Conservation (phyloP, 1,140 invertebrate genomes). For the Eciton burchellii region DNA sequence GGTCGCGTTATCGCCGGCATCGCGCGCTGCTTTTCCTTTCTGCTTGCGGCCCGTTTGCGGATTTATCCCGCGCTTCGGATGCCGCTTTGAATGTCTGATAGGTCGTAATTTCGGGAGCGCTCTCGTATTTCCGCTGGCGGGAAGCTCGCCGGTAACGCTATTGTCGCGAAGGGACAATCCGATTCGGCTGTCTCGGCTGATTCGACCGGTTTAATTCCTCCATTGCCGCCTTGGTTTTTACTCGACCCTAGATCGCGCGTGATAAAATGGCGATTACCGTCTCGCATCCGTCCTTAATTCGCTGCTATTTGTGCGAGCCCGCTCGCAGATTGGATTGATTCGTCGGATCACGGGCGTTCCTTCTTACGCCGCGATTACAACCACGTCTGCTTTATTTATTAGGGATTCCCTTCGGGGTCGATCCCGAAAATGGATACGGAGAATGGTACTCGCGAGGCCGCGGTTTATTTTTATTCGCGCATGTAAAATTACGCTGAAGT, state of each 20-base stretch:
- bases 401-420: background rate
- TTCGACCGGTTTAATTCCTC: constrained; percentile 60
- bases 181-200: constrained; percentile 13
- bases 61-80: constrained; percentile 69
- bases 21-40: constrained; percentile 28
- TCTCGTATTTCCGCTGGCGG: constrained; percentile 45
- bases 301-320: constrained; percentile 14
- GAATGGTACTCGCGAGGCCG: background rate
- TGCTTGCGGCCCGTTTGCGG: constrained; percentile 62
- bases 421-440: background rate
- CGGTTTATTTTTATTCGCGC: background rate
- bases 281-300: constrained; percentile 48
- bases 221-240: constrained; percentile 55
- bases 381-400: background rate
- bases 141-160: constrained; percentile 60
- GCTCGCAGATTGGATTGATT: constrained; percentile 46
- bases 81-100: constrained; percentile 70
- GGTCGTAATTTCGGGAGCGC: constrained; percentile 64
- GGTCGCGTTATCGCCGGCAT: constrained; percentile 10
- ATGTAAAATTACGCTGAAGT: background rate
- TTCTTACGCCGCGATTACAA: background rate
- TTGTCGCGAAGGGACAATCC: constrained; percentile 54
- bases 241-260: background rate
- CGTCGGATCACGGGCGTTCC: background rate
- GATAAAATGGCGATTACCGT: constrained; percentile 23